Evolutionary conservation across 1,140 invertebrate genomes (phyloP), one percentile per base, ranked within the genome.

Genomic region (Drosophila athabasca): DNA sequence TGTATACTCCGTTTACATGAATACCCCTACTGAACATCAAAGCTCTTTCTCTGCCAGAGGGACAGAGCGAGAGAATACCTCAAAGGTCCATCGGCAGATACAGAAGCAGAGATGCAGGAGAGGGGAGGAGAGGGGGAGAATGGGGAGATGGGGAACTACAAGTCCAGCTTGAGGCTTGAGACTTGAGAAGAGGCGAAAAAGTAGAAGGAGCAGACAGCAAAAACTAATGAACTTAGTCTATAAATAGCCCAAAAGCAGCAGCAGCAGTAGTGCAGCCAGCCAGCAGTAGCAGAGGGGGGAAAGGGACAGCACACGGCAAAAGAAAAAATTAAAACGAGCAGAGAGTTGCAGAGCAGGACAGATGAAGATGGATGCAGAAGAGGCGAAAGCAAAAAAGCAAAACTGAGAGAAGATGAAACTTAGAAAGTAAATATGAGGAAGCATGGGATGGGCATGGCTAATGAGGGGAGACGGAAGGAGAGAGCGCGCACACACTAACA

Each of bases 171-270:
- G 11, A 0, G 35, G 35, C 35, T 13, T 13, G 11, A 0, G 35
- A 39, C 35, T 13, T 13, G 35, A 39, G 35, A 39, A 3, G 35
- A 39, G 35, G 3, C 35, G 44, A 24, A 17, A 41, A 49, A 69
- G 17, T 35, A 49, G 46, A 52, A 48, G 57, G 41, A 52, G 59
- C 29, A 19, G 26, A 26, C 46, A 60, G 13, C 24, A 44, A 49
- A 72, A 62, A 64, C 51, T 46, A 52, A 68, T 68, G 49, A 55
- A 65, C 61, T 49, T 26, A 45, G 19, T 49, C 53, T 74, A 74
- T 59, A 74, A 66, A 66, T 59, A 75, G 70, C 46, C 31, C 15
- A 19, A 31, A 31, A 35, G 53, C 58, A 15, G 26, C 43, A 65
- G 17, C 8, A 11, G 31, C 9, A 35, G 31, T 2, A 11, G 9